Evolutionary conservation across 2,113 vertebrate genomes (phyloP), one percentile per base, ranked within the genome.

Genomic region (Zapus hudsonius): DNA sequence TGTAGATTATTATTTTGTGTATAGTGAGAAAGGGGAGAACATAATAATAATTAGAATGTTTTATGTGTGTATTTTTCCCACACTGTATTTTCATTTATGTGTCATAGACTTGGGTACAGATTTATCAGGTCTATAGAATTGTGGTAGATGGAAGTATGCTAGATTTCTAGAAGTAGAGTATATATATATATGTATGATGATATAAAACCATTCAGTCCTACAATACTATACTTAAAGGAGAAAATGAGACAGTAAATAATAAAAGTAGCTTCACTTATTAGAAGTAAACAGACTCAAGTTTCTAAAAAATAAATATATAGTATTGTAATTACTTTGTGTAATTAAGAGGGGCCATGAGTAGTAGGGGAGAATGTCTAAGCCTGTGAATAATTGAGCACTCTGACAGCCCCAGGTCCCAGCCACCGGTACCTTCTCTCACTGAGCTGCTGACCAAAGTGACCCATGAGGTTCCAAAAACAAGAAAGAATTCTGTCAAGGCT

Each of bases 231-330:
- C 6, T 89, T 86, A 33, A 82, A 75, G 63, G 20, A 76, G 42
- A 90, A 75, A 95, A 80, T 75, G 61, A 74, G 66, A 44, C 13
- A 70, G 52, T 20, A 91, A 72, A 55, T 75, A n/a, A 44, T 15
- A 85, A 86, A 88, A 89, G 16, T 72, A 12, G 9, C 12, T 90
- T 5, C 5, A 69, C 23, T 78, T 93, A 84, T 73, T 81, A 90
- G 36, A 85, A 66, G 20, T 74, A 27, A 42, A 69, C 81, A 59
- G 42, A 44, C 29, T 79, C 31, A 59, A 85, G 3, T 47, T 82
- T 74, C 9, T 82, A 8, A 82, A 70, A 64, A 55, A 59, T 20
- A 85, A 85, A 64, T 81, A 7, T 42, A 33, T n/a, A 31, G 11
- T n/a, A n/a, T n/a, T n/a, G n/a, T n/a, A n/a, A n/a, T n/a, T n/a